phyloP scores from a whole-genome alignment of 1,140 invertebrate genomes.

The Drosophila bocki region DNA sequence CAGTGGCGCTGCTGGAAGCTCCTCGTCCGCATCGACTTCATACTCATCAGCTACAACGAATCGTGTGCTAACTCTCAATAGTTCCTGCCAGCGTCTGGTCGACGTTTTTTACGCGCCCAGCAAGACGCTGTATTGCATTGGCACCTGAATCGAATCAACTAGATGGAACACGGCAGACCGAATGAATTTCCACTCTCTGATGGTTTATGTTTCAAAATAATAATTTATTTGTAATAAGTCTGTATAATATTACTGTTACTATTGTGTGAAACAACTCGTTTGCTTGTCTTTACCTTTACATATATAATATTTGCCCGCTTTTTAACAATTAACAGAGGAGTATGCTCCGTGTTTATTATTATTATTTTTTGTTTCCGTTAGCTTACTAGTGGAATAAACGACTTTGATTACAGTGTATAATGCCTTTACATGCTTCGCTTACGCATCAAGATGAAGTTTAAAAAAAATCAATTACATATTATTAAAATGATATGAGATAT shows the following conservation, averaged over 20 bases:
- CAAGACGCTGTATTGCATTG: constrained; percentile 75
- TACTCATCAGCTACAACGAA: constrained; percentile 73
- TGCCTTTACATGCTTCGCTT: constrained; percentile 21
- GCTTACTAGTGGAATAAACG: constrained; percentile 44
- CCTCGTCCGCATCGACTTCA: constrained; percentile 62
- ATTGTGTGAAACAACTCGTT: constrained; percentile 66
- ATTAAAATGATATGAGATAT: background rate
- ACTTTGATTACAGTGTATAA: constrained; percentile 31
- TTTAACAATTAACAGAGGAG: constrained; percentile 37
- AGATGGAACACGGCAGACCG: background rate
- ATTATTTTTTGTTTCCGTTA: constrained; percentile 22
- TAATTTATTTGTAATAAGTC: constrained; percentile 82
- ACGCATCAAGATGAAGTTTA: background rate
- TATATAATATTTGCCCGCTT: constrained; percentile 27
- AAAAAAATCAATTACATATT: background rate
- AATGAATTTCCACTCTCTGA: constrained; percentile 26
- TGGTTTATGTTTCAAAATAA: constrained; percentile 75
- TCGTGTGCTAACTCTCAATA: constrained; percentile 73
- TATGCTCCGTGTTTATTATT: constrained; percentile 13
- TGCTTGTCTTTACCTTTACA: constrained; percentile 18
- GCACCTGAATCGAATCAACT: constrained; percentile 55
- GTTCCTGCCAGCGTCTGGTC: constrained; percentile 81
- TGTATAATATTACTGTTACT: constrained; percentile 83
- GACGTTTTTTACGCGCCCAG: constrained; percentile 78
- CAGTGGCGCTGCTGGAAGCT: constrained; percentile 36